Evolutionary conservation across 2,113 vertebrate species (phyloP), one percentile per base, ranked within the genome.

Genomic region (Lepidiolamprologus cunningtoni): DNA sequence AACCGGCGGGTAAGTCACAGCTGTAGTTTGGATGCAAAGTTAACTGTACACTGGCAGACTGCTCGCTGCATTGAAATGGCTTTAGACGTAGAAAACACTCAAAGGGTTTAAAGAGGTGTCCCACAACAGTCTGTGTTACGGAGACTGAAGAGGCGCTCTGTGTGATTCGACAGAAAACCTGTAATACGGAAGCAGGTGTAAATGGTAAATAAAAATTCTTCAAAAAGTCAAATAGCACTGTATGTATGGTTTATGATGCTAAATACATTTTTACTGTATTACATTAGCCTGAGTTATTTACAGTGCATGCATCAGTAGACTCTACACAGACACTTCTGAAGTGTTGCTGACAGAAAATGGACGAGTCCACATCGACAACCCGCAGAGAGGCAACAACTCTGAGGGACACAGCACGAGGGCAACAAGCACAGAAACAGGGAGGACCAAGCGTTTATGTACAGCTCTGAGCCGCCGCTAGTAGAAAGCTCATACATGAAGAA

Each of bases 71-170:
- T 80, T 90, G 71, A 91, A 81, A 89, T 86, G 85, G 85, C 88
- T 86, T 88, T 52, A 78, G 76, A 71, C 26, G 5, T n/a, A 85
- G 40, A 92, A 94, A 87, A 91, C 81, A 89, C 82, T 84, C 21
- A 11, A 33, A 50, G 42, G 73, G 40, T 57, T 84, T 63, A 16
- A 71, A 47, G 33, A 54, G 14, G 83, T 2, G 26, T 50, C 76
- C 53, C 57, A 37, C 40, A n/a, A 76, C n/a, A 55, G 76, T 57
- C 53, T 83, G 40, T 66, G 42, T 40, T 31, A 66, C 4, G 10
- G 37, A 84, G 35, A 80, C 33, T 35, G 35, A 53, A 23, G 35
- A 83, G 63, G 2, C 8, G 6, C 14, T 42, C 12, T 4, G 28
- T 21, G 23, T 5, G 11, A 16, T 16, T 78, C 3, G 16, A 31